Percentiles rank a stretch among this genome's conserved stretches.
Evolutionary conservation across 2,797 vertebrate species (phyloP).

Genomic region (Crenuchus spilurus): DNA sequence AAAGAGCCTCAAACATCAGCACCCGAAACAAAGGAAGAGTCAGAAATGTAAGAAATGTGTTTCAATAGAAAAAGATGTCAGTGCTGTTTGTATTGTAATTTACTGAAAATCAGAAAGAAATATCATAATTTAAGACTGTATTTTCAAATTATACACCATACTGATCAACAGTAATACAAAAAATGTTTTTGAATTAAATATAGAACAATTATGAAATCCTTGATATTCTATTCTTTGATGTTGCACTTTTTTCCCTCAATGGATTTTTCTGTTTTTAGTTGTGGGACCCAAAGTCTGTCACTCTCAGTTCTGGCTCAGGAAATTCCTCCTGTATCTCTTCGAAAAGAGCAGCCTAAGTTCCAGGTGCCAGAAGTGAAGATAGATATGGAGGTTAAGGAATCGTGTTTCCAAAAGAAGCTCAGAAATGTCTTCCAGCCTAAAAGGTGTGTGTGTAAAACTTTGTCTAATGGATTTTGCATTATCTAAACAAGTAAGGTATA

Average conservation of each 20-base stretch:
- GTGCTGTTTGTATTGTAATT: no score
- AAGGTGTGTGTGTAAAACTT: conserved; percentile 59
- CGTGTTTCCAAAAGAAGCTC: conserved; percentile 67
- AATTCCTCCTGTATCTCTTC: neutral
- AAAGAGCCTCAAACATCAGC: neutral
- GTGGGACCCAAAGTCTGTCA: neutral
- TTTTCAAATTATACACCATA: no score
- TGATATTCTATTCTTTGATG: no score
- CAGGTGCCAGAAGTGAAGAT: conserved; percentile 7
- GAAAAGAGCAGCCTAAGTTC: neutral
- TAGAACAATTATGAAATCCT: no score
- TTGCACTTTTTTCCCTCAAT: neutral
- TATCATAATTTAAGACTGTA: no score
- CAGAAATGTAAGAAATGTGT: neutral
- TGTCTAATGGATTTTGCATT: neutral
- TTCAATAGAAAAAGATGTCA: no score
- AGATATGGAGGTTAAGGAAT: conserved; percentile 35
- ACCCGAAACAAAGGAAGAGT: neutral
- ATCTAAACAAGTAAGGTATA: no score
- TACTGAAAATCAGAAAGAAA: no score
- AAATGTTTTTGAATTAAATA: no score
- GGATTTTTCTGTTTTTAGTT: neutral
- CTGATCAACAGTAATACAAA: no score
- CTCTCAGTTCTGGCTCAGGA: conserved; percentile 11
- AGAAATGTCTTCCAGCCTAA: conserved; percentile 57